Conservation (phyloP, 2,797 vertebrate species). For the Lagodon rhomboides region DNA sequence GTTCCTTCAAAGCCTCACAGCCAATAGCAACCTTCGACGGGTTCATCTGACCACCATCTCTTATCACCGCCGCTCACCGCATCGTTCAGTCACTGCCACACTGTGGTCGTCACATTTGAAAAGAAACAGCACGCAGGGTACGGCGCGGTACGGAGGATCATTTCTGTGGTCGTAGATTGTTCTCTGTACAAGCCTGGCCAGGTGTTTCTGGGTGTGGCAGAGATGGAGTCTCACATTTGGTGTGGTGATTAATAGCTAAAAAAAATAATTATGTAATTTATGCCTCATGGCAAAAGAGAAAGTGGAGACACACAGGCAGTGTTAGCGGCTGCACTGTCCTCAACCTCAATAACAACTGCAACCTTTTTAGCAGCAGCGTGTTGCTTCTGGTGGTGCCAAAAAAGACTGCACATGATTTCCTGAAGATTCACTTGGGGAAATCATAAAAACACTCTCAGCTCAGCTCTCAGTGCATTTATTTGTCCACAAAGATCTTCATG, state of each 20-base stretch:
- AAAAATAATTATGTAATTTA: background rate
- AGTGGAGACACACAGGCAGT: background rate
- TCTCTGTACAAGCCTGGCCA: slow-evolving; percentile 20
- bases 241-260: background rate
- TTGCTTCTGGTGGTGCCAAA: background rate
- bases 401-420: background rate
- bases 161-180: slow-evolving; percentile 7
- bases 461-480: background rate
- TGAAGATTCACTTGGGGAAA: background rate
- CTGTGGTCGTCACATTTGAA: slow-evolving; percentile 11
- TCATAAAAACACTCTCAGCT: background rate
- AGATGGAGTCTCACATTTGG: slow-evolving; percentile 1
- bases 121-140: background rate
- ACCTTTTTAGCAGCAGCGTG: background rate
- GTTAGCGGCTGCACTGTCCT: background rate
- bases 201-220: slow-evolving; percentile 49
- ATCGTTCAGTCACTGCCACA: slow-evolving; percentile 29
- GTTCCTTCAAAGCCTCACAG: slow-evolving; percentile 13
- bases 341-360: background rate
- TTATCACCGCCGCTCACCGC: background rate
- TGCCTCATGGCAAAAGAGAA: background rate
- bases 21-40: slow-evolving; percentile 9
- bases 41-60: background rate
- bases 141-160: slow-evolving; percentile 10
- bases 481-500: background rate